Percentiles rank a stretch among this genome's conserved stretches.
Conservation (phyloP, 2,888 invertebrate genomes). For the Amblyjoppa fuscipennis region DNA sequence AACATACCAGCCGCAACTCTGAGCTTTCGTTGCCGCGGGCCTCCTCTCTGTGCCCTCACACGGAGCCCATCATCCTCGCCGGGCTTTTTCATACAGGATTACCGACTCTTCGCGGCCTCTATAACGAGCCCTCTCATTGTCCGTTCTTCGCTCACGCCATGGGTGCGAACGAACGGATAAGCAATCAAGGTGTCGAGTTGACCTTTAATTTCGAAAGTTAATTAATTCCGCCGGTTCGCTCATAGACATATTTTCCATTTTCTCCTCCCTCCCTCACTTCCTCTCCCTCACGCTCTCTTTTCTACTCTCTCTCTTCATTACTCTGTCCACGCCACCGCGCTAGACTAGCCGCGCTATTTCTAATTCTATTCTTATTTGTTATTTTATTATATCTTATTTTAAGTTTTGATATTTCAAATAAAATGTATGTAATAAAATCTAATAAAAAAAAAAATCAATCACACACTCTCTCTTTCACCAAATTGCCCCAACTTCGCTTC, state of each 20-base stretch:
- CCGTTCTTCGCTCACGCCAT: background rate
- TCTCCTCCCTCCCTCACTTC: background rate
- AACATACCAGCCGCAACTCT: constrained; percentile 24
- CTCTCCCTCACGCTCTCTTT: too few species aligned
- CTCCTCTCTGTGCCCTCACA: constrained; percentile 10
- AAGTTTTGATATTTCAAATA: too few species aligned
- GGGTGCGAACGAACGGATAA: background rate
- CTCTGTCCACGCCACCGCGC: too few species aligned
- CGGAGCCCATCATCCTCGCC: constrained; percentile 24
- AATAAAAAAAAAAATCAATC: too few species aligned
- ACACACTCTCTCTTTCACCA: too few species aligned
- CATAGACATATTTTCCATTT: background rate
- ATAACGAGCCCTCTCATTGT: constrained; percentile 27
- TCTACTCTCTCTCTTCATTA: too few species aligned
- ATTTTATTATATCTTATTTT: too few species aligned
- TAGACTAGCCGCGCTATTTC: too few species aligned
- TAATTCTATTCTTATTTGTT: too few species aligned
- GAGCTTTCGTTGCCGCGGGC: constrained; percentile 40
- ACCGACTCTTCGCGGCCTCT: constrained; percentile 40
- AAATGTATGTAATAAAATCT: too few species aligned
- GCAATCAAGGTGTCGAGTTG: constrained; percentile 25
- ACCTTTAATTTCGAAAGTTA: constrained; percentile 9
- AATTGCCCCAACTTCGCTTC: too few species aligned
- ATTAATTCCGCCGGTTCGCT: background rate
- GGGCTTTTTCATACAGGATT: constrained; percentile 39